phyloP scores from a whole-genome alignment of 1,140 invertebrate genomes.

The Amyelois transitella region DNA sequence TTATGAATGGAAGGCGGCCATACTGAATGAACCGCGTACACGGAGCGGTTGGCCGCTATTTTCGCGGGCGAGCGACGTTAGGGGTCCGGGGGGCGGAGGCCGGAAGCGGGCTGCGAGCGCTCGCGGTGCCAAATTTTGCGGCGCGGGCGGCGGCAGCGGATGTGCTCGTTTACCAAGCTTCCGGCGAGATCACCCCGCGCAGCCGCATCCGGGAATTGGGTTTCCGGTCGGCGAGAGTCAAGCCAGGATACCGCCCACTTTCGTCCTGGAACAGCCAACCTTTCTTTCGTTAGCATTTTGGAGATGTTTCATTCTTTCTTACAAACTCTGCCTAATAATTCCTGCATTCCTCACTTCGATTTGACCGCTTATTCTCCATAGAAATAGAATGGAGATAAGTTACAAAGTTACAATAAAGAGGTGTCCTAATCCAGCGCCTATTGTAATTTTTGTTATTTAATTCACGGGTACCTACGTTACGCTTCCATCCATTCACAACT shows the following conservation, averaged over 20 bases:
- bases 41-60: slow-evolving; percentile 71
- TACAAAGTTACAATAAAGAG: background rate
- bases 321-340: background rate
- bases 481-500: slow-evolving; percentile 24
- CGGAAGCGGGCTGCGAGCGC: slow-evolving; percentile 66
- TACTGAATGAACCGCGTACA: slow-evolving; percentile 80
- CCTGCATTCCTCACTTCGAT: background rate
- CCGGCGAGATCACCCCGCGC: slow-evolving; percentile 74
- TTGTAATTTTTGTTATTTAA: slow-evolving; percentile 10
- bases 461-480: slow-evolving; percentile 13
- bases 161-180: slow-evolving; percentile 77
- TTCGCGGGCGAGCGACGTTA: slow-evolving; percentile 60
- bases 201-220: slow-evolving; percentile 71
- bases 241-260: slow-evolving; percentile 58
- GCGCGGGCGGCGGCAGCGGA: slow-evolving; percentile 68
- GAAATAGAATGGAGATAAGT: no score
- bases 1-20: slow-evolving; percentile 86
- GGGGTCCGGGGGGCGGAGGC: slow-evolving; percentile 53
- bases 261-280: slow-evolving; percentile 40
- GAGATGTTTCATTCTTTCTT: background rate
- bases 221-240: slow-evolving; percentile 66
- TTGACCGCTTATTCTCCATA: no score
- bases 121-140: slow-evolving; percentile 72
- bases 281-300: slow-evolving; percentile 8
- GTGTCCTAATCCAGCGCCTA: slow-evolving; percentile 7